Evolutionary conservation across 1,140 invertebrate species (phyloP), one percentile per base, ranked within the genome.

Genomic region (Acyrthosiphon pisum): DNA sequence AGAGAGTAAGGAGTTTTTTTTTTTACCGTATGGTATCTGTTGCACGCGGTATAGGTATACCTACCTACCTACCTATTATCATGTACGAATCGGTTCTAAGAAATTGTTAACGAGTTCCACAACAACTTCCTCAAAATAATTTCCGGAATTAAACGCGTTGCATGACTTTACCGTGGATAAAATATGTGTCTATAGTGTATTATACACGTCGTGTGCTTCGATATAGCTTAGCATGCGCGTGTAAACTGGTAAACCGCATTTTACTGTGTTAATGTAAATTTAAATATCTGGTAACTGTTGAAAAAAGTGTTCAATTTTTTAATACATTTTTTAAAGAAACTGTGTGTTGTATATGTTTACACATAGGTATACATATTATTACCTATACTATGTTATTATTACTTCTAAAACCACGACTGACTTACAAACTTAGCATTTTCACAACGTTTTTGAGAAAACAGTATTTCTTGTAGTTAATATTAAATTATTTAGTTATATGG

Each of bases 121-220:
- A 8, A 89, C 87, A 8, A 89, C 87, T 53, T 53, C 87, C 87
- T 89, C 48, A 37, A 56, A 37, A 48, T 41, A 3, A 56, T 89
- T 89, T 89, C 87, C 87, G 87, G 87, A 89, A 44, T 76, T 76
- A n/a, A 76, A n/a, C 30, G n/a, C 60, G n/a, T n/a, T 76, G 14
- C n/a, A 76, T 2, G 30, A 76, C 60, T 76, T 76, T 48, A 48
- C 30, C 41, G 26, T 35, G 11, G 9, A 26, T 48, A 20, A 3
- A 18, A 44, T 26, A 41, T 37, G 37, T 68, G 60, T 6, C 4
- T 68, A n/a, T n/a, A 76, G 60, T 68, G 11, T 18, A 30, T n/a
- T 18, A 30, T n/a, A 68, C 60, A n/a, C 26, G 30, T 30, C 22
- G 30, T 30, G 26, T 22, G 14, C 30, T 68, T 68, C 30, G 4